Conservation (phyloP, 2,888 invertebrate species). For the Tetragonisca angustula region DNA sequence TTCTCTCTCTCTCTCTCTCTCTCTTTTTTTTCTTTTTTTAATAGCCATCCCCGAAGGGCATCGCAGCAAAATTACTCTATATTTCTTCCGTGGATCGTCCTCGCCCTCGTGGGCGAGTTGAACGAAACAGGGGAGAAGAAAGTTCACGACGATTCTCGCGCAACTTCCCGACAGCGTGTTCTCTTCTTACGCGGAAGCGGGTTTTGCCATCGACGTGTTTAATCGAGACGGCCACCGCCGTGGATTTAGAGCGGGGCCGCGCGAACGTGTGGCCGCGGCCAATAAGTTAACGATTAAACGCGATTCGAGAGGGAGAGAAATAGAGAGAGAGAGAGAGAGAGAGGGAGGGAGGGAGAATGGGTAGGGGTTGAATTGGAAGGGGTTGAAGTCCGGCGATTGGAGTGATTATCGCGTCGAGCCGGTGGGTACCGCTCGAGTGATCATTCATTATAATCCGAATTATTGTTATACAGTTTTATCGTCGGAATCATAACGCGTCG, state of each 20-base stretch:
- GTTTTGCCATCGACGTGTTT: conserved; percentile 37
- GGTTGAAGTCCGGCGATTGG: background rate
- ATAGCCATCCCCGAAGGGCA: background rate
- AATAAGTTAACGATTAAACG: conserved; percentile 25
- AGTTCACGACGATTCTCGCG: conserved; percentile 6
- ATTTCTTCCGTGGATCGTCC: conserved; percentile 29
- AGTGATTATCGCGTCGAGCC: conserved; percentile 6
- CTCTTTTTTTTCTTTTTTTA: background rate
- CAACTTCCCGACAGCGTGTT: background rate
- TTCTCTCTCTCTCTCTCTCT: too few relatives aligned
- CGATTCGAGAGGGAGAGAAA: background rate
- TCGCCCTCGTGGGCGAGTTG: background rate
- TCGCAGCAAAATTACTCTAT: background rate
- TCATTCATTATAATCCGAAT: conserved; percentile 5
- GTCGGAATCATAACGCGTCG: background rate
- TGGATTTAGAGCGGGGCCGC: conserved; percentile 8
- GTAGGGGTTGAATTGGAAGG: background rate
- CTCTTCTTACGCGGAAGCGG: background rate
- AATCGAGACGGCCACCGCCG: conserved; percentile 24
- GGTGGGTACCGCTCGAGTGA: background rate
- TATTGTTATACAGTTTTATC: background rate
- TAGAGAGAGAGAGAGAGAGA: background rate
- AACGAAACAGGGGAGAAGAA: background rate
- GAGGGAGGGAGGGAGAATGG: background rate
- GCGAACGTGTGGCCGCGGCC: conserved; percentile 7